Evolutionary conservation across 2,797 vertebrate species (phyloP), one percentile per base, ranked within the genome.

Genomic region (Danio aesculapii): DNA sequence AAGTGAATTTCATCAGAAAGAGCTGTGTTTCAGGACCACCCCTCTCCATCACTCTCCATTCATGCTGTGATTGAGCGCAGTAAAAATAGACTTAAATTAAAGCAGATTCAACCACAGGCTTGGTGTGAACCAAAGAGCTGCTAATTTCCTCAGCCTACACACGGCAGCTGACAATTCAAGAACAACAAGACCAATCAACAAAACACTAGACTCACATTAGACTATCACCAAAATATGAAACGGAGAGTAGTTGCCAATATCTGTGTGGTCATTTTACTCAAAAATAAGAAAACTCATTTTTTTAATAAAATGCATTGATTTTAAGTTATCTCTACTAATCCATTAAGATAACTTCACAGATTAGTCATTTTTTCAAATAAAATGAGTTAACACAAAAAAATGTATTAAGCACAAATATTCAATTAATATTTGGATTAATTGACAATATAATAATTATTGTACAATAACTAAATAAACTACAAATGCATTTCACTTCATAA

Each of bases 41-140:
- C 30, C 44, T 49, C 44, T 55, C 46, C 11, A 70, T 66, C 66
- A 70, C 59, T 66, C 50, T 69, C 74, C 62, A 72, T 77, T 70
- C 59, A 82, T 19, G 43, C 13, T 8, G 43, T 72, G 67, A 70
- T 47, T 74, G 79, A 77, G 75, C 10, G 69, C 0, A 11, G 63
- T 63, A 73, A 78, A 84, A 87, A 87, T 85, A 87, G 74, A 75
- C 58, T 57, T 66, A 76, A 79, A 79, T 81, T 84, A 83, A 83
- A 83, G 55, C 49, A 16, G 64, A 59, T 47, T 72, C 71, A 67
- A 64, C 58, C 67, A 50, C n/a, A 85, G 80, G 53, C 50, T 17
- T 83, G 77, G 62, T 39, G 44, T 39, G 52, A 43, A 69, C 41
- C 39, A 72, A 49, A 68, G 64, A 75, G 64, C 64, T 46, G 70